These are phyloP conservation scores for Aspiorhynchus laticeps DNA, from an alignment of 2,113 vertebrate species.

Conservation along the genomic window DNA sequence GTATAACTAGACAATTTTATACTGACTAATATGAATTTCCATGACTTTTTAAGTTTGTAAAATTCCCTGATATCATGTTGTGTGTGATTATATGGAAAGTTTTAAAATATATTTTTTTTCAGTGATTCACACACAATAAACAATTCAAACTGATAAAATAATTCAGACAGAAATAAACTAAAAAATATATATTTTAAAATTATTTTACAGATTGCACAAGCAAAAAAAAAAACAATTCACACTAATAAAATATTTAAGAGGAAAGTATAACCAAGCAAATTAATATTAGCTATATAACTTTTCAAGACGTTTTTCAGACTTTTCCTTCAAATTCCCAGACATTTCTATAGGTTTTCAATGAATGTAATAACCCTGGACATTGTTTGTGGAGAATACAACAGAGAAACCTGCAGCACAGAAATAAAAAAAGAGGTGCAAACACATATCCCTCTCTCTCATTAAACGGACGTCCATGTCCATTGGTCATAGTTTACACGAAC, in stretches of 20 bases:
- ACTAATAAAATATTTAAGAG: background rate
- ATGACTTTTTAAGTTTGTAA: background rate
- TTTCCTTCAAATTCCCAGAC: background rate
- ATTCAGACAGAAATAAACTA: no score
- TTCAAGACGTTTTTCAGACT: background rate
- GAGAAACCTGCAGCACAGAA: background rate
- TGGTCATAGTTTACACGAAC: background rate
- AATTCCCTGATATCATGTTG: background rate
- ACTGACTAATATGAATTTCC: background rate
- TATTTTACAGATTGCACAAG: background rate
- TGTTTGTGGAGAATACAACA: background rate
- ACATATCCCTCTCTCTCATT: slow-evolving; percentile 18
- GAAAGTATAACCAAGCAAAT: background rate
- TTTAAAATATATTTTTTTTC: background rate
- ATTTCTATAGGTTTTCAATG: background rate
- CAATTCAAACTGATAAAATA: background rate
- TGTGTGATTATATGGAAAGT: background rate
- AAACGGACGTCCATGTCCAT: slow-evolving; percentile 55
- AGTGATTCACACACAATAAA: background rate
- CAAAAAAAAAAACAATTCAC: background rate
- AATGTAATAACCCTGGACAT: background rate
- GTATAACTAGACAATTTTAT: background rate
- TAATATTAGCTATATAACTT: background rate
- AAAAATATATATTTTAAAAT: background rate
- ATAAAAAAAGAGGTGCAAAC: background rate